A percentile compares a stretch with the other conserved stretches of the same genome.
Conservation (phyloP, 23 tunicate genomes). For the Ciona savignyi region DNA sequence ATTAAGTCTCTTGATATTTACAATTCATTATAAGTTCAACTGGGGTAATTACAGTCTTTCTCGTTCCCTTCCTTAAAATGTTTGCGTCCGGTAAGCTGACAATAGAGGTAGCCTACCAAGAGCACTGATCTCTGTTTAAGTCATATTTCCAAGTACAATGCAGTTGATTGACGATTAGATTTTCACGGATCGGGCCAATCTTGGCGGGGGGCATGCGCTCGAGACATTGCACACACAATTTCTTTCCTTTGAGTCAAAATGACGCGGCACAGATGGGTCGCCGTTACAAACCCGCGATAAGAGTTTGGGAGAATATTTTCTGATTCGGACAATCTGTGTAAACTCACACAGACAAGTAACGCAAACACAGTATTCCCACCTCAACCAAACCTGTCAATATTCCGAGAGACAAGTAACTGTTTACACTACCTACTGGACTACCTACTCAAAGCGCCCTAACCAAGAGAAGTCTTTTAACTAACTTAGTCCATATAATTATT, state of each 20-base stretch:
- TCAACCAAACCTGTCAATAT: not conserved
- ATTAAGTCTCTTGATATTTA: too few relatives aligned
- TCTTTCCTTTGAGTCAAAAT: not conserved
- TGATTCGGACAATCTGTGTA: not conserved
- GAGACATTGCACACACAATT: not conserved
- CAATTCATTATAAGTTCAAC: too few relatives aligned
- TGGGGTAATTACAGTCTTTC: too few relatives aligned
- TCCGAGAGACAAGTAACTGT: not conserved
- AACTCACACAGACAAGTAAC: not conserved
- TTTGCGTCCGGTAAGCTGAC: too few relatives aligned
- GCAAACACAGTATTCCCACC: not conserved
- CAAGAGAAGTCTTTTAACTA: not conserved
- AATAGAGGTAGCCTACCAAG: too few relatives aligned
- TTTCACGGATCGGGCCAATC: not conserved
- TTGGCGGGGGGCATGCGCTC: constrained; percentile 1
- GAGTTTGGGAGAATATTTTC: not conserved
- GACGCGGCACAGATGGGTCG: not conserved
- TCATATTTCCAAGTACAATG: not conserved
- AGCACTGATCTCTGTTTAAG: not conserved
- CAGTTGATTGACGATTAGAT: not conserved
- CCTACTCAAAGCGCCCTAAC: not conserved
- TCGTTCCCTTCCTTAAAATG: too few relatives aligned
- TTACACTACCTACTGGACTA: not conserved
- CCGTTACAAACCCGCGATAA: not conserved
- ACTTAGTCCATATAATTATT: not conserved